Conservation (phyloP, 2,888 invertebrate genomes). For the Petrolisthes cinctipes region DNA sequence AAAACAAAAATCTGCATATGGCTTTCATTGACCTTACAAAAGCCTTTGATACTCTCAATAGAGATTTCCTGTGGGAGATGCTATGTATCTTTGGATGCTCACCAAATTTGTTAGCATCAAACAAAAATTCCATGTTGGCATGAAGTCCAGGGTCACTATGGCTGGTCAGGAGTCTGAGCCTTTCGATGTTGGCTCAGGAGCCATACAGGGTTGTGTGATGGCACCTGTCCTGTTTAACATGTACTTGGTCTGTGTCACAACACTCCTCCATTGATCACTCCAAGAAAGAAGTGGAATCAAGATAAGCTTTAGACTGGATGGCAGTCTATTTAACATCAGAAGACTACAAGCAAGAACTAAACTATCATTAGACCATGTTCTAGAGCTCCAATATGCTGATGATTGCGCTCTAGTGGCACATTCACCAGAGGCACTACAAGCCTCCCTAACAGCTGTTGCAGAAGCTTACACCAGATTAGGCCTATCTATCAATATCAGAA, state of each 20-base stretch:
- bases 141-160: background rate
- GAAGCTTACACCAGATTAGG: background rate
- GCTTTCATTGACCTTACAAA: slow-evolving; percentile 25
- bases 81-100: background rate
- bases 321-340: background rate
- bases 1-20: background rate
- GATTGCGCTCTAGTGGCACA: no score
- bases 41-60: slow-evolving; percentile 23
- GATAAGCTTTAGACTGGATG: background rate
- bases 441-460: background rate
- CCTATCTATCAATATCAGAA: background rate
- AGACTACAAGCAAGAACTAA: background rate
- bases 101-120: background rate
- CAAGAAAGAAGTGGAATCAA: background rate
- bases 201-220: background rate
- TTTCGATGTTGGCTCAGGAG: background rate
- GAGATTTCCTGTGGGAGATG: background rate
- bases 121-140: background rate
- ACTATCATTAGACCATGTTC: background rate
- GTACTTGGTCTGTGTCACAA: background rate
- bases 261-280: background rate
- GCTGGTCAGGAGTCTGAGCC: background rate
- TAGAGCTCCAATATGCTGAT: no score
- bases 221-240: background rate
- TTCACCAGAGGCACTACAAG: background rate